Evolutionary conservation across 1,140 invertebrate genomes (phyloP).

Genomic region (Patella vulgata): DNA sequence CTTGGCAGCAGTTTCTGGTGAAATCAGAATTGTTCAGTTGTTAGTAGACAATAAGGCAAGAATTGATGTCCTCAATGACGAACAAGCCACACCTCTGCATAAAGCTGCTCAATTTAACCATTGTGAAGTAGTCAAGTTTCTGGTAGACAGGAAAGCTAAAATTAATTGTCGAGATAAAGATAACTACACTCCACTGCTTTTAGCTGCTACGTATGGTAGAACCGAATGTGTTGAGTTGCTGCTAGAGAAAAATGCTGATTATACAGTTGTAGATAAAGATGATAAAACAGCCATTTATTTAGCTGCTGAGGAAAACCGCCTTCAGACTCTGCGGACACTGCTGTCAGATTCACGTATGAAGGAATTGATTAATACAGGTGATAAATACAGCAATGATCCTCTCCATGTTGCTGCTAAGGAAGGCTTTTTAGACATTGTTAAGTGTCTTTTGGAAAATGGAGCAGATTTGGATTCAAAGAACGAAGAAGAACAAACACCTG

Average conservation of each 20-base stretch:
- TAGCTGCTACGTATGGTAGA: constrained; percentile 65
- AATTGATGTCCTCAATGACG: constrained; percentile 66
- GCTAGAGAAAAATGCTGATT: constrained; percentile 57
- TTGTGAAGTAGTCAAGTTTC: constrained; percentile 60
- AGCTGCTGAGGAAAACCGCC: constrained; percentile 64
- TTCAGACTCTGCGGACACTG: constrained; percentile 59
- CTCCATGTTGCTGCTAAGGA: constrained; percentile 79
- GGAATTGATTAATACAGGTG: constrained; percentile 62
- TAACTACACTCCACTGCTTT: constrained; percentile 69
- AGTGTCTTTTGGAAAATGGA: constrained; percentile 63
- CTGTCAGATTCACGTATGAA: constrained; percentile 49
- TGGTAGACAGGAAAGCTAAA: constrained; percentile 64
- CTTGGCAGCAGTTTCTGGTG: constrained; percentile 65
- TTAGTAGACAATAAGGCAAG: constrained; percentile 64
- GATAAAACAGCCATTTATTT: constrained; percentile 66
- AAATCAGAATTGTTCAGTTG: constrained; percentile 58
- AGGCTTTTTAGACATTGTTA: constrained; percentile 73
- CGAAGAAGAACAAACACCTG: constrained; percentile 69
- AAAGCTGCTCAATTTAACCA: constrained; percentile 66
- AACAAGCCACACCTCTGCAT: constrained; percentile 68
- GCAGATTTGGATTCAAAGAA: constrained; percentile 67
- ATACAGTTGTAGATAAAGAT: constrained; percentile 63
- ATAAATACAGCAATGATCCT: constrained; percentile 69
- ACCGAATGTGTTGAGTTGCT: constrained; percentile 57
- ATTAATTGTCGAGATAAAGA: constrained; percentile 66